Base-by-base conservation (phyloP, 2,888 invertebrate genomes). In the Callyntrura sp. region DNA sequence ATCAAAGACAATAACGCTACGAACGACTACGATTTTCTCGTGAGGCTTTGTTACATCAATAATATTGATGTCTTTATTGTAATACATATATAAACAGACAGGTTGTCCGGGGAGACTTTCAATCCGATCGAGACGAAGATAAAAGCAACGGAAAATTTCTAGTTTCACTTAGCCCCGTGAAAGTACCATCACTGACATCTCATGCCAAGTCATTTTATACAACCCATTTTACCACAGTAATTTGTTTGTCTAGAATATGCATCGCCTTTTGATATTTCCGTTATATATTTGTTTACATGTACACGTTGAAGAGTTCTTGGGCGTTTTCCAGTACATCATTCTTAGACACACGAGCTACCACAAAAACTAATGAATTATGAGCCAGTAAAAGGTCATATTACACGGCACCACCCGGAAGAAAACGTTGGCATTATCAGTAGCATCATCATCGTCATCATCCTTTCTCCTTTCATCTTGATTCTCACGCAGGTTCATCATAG, bases 41-140 rank as follows among this genome's bases (percentile, higher is more conserved):
- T 45, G n/a, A n/a, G 45, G 76, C 78, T 68, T 87, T 87, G 87
- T 87, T 87, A 87, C 51, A 87, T 87, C 87, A 70, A 87, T 87
- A 87, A 65, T 76, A 70, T 70, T 55, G 73, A 76, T 28, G 20
- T 11, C 55, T 20, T 60, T 35, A 2, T 35, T 35, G 3, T 35
- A 2, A 35, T 35, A 6, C 35, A 35, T 35, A 35, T 23, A 60
- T 25, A 17, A 8, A 12, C 17, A 28, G 2, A 35, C 35, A 85
- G 3, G 87, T 87, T 78, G 87, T 87, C 87, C 68, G 45, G 65
- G 81, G 81, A 68, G n/a, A 87, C 87, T 70, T 81, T 87, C 23
- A 23, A 57, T 1, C 45, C 45, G 43, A 57, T 17, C n/a, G 4
- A 17, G 17, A n/a, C n/a, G n/a, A 17, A n/a, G 57, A 57, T 17